Base-by-base conservation (phyloP, 2,888 invertebrate genomes). In the Coleophora flavipennella region DNA sequence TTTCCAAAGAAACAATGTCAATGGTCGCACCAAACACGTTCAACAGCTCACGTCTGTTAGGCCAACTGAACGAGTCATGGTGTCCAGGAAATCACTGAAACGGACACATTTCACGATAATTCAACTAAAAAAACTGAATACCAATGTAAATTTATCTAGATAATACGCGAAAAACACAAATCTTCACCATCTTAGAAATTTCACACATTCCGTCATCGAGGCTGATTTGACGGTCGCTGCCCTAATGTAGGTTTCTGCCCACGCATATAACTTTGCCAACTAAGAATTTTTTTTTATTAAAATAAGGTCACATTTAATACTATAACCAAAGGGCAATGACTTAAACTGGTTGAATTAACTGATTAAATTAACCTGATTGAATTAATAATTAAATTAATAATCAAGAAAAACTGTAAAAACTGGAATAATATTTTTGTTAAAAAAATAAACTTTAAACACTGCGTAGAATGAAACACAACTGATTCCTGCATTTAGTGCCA, bases 191-290 rank as follows among this genome's bases (percentile, higher is more conserved):
- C 75, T 79, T 77, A 74, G 65, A 67, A 67, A 73, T 80, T 81
- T 79, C 69, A 76, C 75, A 79, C 77, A 83, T 81, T 81, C 83
- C 83, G 83, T 81, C 83, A 83, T 81, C 78, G 80, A 69, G 77
- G 77, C 74, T 65, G 71, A 75, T 55, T 68, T 67, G 79, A 78
- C 74, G 78, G 78, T 80, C 79, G 81, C 77, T 79, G 77, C 78
- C 78, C 79, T 72, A 65, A 44, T 45, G 46, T 27, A 51, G 57
- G 53, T 59, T 72, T 54, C 76, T 28, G 38, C 61, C 42, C 31
- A 70, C 64, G 68, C 67, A 64, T 37, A 10, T n/a, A 31, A 33
- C 40, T 46, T 43, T 48, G 41, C 45, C 29, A 3, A 25, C 4
- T 7, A 27, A 8, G 6, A 27, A 27, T 27, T 8, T 27, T 27